Percentiles rank a stretch among this genome's conserved stretches.
phyloP scores from a whole-genome alignment of 2,888 invertebrate species.

The Syrphus vitripennis region DNA sequence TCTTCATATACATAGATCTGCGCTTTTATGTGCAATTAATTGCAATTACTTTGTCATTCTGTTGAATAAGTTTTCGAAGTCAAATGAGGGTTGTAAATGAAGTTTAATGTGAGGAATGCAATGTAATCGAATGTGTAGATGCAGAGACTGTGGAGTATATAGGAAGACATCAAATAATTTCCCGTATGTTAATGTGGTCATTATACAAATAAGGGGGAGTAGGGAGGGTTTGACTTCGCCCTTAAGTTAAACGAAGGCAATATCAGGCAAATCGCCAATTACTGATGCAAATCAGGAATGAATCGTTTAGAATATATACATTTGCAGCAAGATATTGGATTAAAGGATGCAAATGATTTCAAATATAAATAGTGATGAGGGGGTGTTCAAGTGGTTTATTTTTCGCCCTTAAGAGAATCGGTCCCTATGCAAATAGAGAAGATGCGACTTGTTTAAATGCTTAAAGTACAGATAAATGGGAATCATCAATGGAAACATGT shows the following conservation, averaged over 20 bases:
- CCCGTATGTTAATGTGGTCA: conserved; percentile 23
- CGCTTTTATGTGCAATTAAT: conserved; percentile 68
- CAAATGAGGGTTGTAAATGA: neutral
- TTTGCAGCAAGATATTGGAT: neutral
- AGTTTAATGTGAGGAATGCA: neutral
- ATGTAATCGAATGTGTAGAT: neutral
- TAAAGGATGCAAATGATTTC: neutral
- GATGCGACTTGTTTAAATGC: neutral
- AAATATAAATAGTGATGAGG: neutral
- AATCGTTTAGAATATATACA: neutral
- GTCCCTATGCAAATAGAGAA: neutral
- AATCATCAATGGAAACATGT: no score
- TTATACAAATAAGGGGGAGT: conserved; percentile 11
- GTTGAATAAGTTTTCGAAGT: neutral
- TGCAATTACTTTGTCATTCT: conserved; percentile 59
- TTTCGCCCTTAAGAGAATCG: neutral
- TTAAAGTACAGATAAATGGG: no score
- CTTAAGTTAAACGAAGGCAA: conserved; percentile 14
- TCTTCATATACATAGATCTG: conserved; percentile 28
- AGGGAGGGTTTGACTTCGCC: conserved; percentile 5
- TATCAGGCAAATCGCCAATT: conserved; percentile 56
- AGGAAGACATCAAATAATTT: conserved; percentile 27
- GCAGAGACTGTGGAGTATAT: neutral
- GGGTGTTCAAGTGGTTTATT: neutral
- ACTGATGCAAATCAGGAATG: conserved; percentile 35